Evolutionary conservation across 2,797 vertebrate species (phyloP), one percentile per base, ranked within the genome.

Genomic region (Periophthalmus magnuspinnatus): DNA sequence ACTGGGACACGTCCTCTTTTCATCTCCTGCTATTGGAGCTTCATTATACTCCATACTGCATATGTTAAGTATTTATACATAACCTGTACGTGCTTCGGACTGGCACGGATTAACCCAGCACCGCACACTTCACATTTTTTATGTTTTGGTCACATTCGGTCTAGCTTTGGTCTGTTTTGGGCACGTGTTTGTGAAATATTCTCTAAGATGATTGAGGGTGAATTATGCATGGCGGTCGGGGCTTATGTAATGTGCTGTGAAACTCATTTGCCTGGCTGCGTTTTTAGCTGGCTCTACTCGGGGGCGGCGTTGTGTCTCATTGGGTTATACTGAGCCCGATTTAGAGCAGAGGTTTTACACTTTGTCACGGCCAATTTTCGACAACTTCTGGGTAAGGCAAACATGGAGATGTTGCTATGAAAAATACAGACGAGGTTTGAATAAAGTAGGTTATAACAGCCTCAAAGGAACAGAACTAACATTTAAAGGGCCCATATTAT

Each of bases 221-320:
- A 91, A 92, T 92, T 89, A 89, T 90, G 85, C 81, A 90, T 91
- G 45, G 81, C 90, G 81, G 84, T 78, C 87, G 66, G 79, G 80
- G 85, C 87, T 93, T 93, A 93, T 88, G 90, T 90, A 93, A 93
- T 74, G 76, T 88, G 80, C 88, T 90, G 86, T 88, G 84, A 80
- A 87, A 87, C 83, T 87, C 83, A 90, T 92, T 90, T 90, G 81
- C 70, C 52, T 80, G 69, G 74, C 75, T 86, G 70, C 81, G 64
- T 78, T 86, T 83, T 79, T 71, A 69, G 60, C 62, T 50, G 71
- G 38, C 71, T 75, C 73, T 71, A 48, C 22, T 67, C 72, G 70
- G 81, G 76, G 38, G 76, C 32, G 22, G 66, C 41, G 59, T 68
- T 67, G 59, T 69, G 55, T 66, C 65, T 65, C 24, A 28, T 48